phyloP scores from a whole-genome alignment of 2,888 invertebrate species.

The Heliconius charithonia region DNA sequence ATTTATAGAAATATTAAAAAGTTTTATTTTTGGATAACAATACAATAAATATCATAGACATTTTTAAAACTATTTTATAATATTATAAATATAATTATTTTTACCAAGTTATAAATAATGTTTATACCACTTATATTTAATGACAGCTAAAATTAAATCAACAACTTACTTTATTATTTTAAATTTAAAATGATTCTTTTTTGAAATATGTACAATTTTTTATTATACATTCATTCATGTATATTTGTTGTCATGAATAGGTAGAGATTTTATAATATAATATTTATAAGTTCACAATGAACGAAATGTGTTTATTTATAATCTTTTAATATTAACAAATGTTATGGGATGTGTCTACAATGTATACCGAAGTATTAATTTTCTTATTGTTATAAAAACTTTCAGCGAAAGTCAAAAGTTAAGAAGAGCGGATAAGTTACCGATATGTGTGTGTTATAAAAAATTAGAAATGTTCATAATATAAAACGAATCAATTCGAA shows the following conservation, averaged over 20 bases:
- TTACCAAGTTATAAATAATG: background rate
- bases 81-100: slow-evolving; percentile 15
- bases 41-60: background rate
- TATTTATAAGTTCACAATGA: background rate
- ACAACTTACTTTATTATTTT: background rate
- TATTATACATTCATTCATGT: background rate
- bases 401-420: background rate
- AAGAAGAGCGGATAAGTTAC: background rate
- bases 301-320: background rate
- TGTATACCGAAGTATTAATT: background rate
- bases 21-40: slow-evolving; percentile 14
- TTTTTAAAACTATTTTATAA: slow-evolving; percentile 14
- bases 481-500: slow-evolving; percentile 33
- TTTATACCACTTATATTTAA: slow-evolving; percentile 1
- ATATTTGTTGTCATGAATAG: slow-evolving; percentile 1
- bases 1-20: slow-evolving; percentile 11
- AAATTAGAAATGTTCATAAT: slow-evolving; percentile 22
- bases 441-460: slow-evolving; percentile 23
- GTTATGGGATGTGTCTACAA: background rate
- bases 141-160: background rate
- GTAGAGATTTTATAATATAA: slow-evolving; percentile 14
- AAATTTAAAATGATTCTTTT: background rate
- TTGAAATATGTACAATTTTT: slow-evolving; percentile 8
- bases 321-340: background rate
- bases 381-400: background rate